Percentiles rank a stretch among this genome's conserved stretches.
phyloP scores from a whole-genome alignment of 2,797 vertebrate genomes.

The Acanthurus tractus region DNA sequence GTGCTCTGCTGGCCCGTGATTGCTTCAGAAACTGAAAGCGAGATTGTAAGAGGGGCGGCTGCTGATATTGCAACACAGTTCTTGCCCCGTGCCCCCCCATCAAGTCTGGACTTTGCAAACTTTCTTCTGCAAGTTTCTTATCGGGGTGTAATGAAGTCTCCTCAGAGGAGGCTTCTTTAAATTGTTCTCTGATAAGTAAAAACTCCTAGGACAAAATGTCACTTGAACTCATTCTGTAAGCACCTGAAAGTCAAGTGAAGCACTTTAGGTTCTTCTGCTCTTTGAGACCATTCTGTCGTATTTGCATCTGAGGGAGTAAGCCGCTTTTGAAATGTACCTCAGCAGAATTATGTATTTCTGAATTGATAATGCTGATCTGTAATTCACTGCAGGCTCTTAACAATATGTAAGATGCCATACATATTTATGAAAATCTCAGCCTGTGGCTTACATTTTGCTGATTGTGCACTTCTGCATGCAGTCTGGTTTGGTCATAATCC shows the following conservation, averaged over 20 bases:
- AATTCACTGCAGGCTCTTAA: constrained; percentile 77
- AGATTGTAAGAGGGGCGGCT: constrained; percentile 69
- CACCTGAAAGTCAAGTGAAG: constrained; percentile 68
- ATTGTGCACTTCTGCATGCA: constrained; percentile 76
- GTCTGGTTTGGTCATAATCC: constrained; percentile 80
- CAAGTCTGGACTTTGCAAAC: constrained; percentile 61
- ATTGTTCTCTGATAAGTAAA: constrained; percentile 59
- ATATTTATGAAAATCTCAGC: constrained; percentile 84
- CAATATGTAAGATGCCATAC: constrained; percentile 79
- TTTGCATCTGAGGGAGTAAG: constrained; percentile 70
- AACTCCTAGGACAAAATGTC: constrained; percentile 64
- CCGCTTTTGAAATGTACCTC: constrained; percentile 70
- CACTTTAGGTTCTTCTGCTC: constrained; percentile 54
- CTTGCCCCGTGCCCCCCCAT: constrained; percentile 54
- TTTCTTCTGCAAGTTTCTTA: constrained; percentile 62
- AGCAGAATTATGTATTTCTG: constrained; percentile 73
- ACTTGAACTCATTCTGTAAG: constrained; percentile 61
- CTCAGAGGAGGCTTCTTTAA: constrained; percentile 50
- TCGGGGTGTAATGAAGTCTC: constrained; percentile 40
- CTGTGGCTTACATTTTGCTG: constrained; percentile 80
- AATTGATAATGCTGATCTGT: constrained; percentile 79
- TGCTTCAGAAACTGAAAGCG: constrained; percentile 74
- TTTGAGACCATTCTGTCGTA: constrained; percentile 63
- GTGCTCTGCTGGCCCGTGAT: constrained; percentile 82
- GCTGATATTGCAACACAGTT: constrained; percentile 65